Evolutionary conservation across 2,888 invertebrate genomes (phyloP).

Genomic region (Xestia sexstrigata): DNA sequence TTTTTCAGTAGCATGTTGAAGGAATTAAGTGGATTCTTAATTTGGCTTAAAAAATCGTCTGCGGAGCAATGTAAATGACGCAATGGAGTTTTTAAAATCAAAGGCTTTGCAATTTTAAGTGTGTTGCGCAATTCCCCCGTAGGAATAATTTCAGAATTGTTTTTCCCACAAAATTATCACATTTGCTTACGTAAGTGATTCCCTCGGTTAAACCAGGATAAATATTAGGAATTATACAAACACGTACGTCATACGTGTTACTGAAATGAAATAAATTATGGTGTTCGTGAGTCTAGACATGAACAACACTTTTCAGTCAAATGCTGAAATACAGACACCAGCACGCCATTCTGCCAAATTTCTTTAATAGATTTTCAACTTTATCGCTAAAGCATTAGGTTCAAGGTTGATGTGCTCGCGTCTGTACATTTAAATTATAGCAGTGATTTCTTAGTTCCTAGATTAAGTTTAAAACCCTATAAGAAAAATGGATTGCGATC

Average conservation of each 20-base stretch:
- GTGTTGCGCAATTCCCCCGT: background rate
- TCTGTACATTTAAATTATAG: background rate
- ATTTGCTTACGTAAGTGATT: constrained; percentile 17
- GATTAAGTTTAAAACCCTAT: background rate
- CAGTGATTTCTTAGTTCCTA: background rate
- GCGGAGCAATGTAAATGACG: background rate
- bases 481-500: background rate
- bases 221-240: constrained; percentile 6
- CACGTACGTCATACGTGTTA: background rate
- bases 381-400: too few species aligned
- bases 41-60: background rate
- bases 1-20: background rate
- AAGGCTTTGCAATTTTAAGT: background rate
- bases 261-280: constrained; percentile 10
- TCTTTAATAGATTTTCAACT: too few species aligned
- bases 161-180: constrained; percentile 25
- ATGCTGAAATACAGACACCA: background rate
- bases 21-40: background rate
- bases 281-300: background rate
- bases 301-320: background rate
- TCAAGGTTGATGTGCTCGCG: too few species aligned
- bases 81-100: background rate
- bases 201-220: constrained; percentile 43
- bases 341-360: too few species aligned
- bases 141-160: background rate